These are phyloP conservation scores for Cygnus olor DNA, from an alignment of 2,797 vertebrate genomes.

Conservation along the genomic window DNA sequence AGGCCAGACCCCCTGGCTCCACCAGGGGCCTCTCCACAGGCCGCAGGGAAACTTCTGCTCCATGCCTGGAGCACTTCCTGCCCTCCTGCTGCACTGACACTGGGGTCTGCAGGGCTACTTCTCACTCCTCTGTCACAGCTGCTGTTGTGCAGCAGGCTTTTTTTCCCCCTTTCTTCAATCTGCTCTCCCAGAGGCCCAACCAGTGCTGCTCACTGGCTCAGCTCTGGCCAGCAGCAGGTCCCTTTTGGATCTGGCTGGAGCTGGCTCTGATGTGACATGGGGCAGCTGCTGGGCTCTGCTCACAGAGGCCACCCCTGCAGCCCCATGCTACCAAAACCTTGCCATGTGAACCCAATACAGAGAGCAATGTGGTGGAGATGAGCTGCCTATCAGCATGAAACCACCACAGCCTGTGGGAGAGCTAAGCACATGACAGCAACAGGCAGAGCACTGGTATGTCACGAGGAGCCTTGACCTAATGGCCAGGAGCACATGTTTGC, in stretches of 20 bases:
- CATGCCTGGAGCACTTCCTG: background rate
- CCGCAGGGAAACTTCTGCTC: background rate
- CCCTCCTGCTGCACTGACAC: background rate
- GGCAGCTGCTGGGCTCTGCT: background rate
- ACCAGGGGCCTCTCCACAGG: background rate
- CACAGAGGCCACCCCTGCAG: background rate
- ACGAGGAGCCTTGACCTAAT: background rate
- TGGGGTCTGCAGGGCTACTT: background rate
- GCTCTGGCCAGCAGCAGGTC: background rate
- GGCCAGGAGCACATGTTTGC: background rate
- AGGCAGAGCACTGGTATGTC: background rate
- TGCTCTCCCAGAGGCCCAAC: background rate
- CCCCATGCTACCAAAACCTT: background rate
- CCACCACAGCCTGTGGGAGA: background rate
- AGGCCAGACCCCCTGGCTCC: background rate
- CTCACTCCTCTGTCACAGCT: background rate
- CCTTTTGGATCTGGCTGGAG: background rate
- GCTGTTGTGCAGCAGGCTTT: background rate
- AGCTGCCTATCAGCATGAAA: background rate
- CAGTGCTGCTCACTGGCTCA: background rate
- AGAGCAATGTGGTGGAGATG: background rate
- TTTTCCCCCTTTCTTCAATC: background rate
- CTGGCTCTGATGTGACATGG: background rate
- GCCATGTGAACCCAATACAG: no score
- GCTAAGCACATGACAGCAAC: background rate